Conservation (phyloP, 2,888 invertebrate genomes). For the Lumbricus terrestris region DNA sequence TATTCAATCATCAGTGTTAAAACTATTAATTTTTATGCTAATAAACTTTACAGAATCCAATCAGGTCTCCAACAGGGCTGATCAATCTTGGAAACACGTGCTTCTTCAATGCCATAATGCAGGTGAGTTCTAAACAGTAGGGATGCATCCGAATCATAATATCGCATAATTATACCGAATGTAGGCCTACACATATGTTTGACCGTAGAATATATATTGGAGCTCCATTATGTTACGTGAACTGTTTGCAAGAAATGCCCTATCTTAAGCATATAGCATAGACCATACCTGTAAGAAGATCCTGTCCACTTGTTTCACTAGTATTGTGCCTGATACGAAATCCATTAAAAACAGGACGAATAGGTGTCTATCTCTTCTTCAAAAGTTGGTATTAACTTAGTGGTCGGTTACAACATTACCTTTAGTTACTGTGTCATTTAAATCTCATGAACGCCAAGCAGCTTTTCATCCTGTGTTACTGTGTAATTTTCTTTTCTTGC, state of each 20-base stretch:
- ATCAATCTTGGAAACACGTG: slow-evolving; percentile 92
- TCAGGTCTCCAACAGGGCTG: slow-evolving; percentile 66
- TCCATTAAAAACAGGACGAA: neutral
- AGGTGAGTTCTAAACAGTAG: slow-evolving; percentile 59
- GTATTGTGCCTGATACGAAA: neutral
- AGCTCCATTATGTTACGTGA: too few species aligned
- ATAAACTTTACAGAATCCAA: neutral
- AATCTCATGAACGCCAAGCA: too few species aligned
- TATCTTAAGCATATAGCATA: too few species aligned
- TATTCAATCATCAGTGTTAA: neutral
- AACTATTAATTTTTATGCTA: neutral
- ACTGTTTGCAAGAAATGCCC: neutral
- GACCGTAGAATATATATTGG: too few species aligned
- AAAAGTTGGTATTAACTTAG: neutral
- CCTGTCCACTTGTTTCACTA: neutral
- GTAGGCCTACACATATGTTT: neutral
- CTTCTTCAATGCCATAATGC: slow-evolving; percentile 94
- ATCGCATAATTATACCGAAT: neutral
- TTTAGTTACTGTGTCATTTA: too few species aligned
- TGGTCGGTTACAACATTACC: neutral
- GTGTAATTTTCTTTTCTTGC: too few species aligned
- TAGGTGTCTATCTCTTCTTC: too few species aligned
- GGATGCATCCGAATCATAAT: too few species aligned
- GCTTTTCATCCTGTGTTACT: too few species aligned
- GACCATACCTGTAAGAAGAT: neutral